These are phyloP conservation scores for Apantesis nais DNA, from an alignment of 2,888 invertebrate genomes.

Conservation along the genomic window DNA sequence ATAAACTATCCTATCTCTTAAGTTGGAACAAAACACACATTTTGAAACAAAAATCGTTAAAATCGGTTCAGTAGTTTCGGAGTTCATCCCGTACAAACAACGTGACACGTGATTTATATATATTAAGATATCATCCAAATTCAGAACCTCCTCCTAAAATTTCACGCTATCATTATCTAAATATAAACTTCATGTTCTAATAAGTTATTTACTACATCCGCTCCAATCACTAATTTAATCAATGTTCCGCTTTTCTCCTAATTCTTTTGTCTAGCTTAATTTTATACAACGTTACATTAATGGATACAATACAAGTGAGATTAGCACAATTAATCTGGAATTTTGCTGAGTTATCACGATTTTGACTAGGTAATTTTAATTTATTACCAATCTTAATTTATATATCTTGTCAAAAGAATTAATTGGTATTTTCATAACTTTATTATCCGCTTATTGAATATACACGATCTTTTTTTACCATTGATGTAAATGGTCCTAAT, in stretches of 20 bases:
- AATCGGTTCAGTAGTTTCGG: no score
- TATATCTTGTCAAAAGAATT: neutral
- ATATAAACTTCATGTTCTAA: neutral
- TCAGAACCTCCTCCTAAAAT: no score
- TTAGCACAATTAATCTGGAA: neutral
- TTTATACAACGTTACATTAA: neutral
- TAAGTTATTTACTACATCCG: neutral
- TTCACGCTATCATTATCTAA: neutral
- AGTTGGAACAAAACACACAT: no score
- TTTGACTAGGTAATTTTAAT: neutral
- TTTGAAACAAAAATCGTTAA: no score
- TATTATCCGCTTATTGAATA: neutral
- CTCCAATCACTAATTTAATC: neutral
- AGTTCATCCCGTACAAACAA: no score
- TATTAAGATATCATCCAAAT: no score
- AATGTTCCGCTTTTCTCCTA: neutral
- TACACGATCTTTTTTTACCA: neutral
- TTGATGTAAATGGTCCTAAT: neutral
- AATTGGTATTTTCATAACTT: neutral
- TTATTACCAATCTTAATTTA: neutral
- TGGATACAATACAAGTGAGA: slow-evolving; percentile 3
- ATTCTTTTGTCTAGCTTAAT: neutral
- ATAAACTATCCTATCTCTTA: no score
- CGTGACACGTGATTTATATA: no score
- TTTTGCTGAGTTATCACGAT: neutral